Evolutionary conservation across 1,140 invertebrate species (phyloP).

Genomic region (Sitophilus oryzae): DNA sequence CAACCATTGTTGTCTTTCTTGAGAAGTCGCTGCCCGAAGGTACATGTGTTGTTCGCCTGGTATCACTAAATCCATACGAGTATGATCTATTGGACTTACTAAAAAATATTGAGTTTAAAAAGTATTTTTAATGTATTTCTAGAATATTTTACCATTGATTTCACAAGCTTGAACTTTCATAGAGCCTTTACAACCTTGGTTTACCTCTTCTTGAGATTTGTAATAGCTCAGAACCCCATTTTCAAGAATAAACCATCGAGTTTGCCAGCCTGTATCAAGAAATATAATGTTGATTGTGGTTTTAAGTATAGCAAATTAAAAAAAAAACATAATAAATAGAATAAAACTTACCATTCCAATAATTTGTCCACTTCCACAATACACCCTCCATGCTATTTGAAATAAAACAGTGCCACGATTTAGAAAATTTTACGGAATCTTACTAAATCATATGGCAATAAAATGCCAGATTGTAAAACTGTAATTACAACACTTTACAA

Average conservation of each 20-base stretch:
- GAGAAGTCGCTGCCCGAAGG: conserved; percentile 64
- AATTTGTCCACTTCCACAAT: conserved; percentile 79
- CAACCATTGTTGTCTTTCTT: conserved; percentile 74
- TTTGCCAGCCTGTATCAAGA: conserved; percentile 68
- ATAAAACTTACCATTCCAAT: conserved; percentile 63
- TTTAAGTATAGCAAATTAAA: conserved; percentile 2
- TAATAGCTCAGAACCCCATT: conserved; percentile 77
- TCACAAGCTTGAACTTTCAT: conserved; percentile 77
- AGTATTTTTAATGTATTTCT: not conserved
- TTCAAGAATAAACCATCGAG: conserved; percentile 77
- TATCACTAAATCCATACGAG: conserved; percentile 70
- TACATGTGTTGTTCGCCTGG: conserved; percentile 79
- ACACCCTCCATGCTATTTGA: conserved; percentile 59
- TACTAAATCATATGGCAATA: not conserved
- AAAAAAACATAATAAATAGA: conserved; percentile 11
- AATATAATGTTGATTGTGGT: no score
- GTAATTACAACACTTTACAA: not conserved
- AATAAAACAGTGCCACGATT: no score
- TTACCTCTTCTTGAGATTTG: conserved; percentile 75
- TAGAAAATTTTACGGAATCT: no score
- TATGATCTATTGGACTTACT: conserved; percentile 67
- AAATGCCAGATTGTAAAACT: not conserved
- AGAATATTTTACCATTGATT: conserved; percentile 64
- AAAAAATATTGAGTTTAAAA: conserved; percentile 34
- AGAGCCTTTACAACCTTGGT: conserved; percentile 77